These are phyloP conservation scores for Cololabis saira DNA, from an alignment of 2,113 vertebrate genomes.

Conservation along the genomic window DNA sequence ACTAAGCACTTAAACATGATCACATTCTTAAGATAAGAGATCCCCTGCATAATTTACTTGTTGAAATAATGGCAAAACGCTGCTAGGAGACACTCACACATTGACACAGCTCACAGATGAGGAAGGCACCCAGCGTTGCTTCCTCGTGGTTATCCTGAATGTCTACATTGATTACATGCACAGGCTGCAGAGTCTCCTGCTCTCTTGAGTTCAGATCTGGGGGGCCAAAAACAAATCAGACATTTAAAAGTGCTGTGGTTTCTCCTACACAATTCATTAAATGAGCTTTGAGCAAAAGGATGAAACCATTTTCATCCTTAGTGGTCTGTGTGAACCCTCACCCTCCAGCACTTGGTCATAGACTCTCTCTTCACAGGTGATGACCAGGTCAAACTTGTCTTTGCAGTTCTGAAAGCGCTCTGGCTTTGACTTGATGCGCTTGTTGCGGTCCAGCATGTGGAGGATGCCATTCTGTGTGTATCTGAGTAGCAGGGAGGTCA, in stretches of 20 bases:
- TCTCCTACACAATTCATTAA: neutral
- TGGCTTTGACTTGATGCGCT: conserved; percentile 95
- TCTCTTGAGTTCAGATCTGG: conserved; percentile 89
- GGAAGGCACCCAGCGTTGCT: conserved; percentile 96
- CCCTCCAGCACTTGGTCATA: conserved; percentile 99
- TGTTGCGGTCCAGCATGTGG: conserved; percentile 99
- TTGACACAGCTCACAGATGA: conserved; percentile 98
- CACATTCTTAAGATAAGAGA: too few species aligned
- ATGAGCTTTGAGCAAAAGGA: neutral
- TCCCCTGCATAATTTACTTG: neutral
- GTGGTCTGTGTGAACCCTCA: conserved; percentile 72
- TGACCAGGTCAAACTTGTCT: conserved; percentile 96
- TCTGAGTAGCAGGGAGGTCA: conserved; percentile 85
- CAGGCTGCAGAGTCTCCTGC: conserved; percentile 95
- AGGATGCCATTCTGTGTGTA: conserved; percentile 99
- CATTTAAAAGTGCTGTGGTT: neutral
- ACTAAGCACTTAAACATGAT: too few species aligned
- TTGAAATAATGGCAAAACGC: too few species aligned
- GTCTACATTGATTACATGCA: conserved; percentile 98
- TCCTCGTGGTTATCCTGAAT: conserved; percentile 99
- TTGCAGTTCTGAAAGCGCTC: conserved; percentile 97
- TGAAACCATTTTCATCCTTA: neutral
- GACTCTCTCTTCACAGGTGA: conserved; percentile 97
- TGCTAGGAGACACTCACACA: conserved; percentile 88
- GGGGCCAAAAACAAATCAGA: conserved; percentile 16